Evolutionary conservation across 2,797 vertebrate species (phyloP).

Genomic region (Gymnocypris eckloni): DNA sequence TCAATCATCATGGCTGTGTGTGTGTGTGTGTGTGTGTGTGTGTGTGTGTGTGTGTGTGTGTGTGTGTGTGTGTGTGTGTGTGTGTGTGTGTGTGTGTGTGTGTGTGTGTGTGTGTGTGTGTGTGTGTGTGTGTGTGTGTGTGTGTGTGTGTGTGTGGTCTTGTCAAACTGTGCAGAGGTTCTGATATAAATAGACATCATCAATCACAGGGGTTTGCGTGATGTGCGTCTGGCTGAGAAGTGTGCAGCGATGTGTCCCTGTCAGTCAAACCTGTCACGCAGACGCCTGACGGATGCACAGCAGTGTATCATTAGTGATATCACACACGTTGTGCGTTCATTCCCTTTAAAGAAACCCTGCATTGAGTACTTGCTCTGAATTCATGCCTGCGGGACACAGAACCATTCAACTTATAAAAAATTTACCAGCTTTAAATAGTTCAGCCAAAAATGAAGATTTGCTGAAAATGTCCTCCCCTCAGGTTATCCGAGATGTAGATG

Average conservation of each 20-base stretch:
- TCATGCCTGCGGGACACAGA: neutral
- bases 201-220: constrained; percentile 72
- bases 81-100: too few species aligned
- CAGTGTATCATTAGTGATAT: constrained; percentile 59
- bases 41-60: too few species aligned
- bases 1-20: constrained; percentile 13
- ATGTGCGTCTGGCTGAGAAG: constrained; percentile 71
- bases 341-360: constrained; percentile 10
- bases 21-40: too few species aligned
- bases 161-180: constrained; percentile 42
- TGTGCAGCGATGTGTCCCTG: constrained; percentile 71
- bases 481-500: neutral
- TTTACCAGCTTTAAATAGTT: neutral
- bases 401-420: neutral
- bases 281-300: constrained; percentile 69
- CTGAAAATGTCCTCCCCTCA: neutral
- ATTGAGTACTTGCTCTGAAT: constrained; percentile 5
- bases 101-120: too few species aligned
- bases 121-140: neutral
- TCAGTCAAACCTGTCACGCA: constrained; percentile 68
- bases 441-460: neutral
- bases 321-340: neutral
- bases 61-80: too few species aligned
- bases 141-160: constrained; percentile 34
- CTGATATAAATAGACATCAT: constrained; percentile 74